Base-by-base conservation (phyloP, 1,140 invertebrate species). In the Aricia agestis region DNA sequence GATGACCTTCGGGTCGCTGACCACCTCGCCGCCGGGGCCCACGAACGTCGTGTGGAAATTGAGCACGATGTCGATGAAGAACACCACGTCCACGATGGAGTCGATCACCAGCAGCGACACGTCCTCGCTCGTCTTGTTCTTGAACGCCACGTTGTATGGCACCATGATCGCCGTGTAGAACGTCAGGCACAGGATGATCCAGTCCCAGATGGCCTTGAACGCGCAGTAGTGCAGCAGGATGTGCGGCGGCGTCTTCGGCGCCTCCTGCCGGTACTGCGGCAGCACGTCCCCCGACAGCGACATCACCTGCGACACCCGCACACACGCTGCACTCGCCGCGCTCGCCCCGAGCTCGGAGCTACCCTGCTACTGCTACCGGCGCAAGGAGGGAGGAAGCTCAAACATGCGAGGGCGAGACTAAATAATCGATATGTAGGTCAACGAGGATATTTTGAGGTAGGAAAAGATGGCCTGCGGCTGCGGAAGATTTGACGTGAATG, bases 151-250 rank as follows among this genome's bases (percentile, higher is more conserved):
- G 93, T 99, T 99, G 94, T 99, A 99, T 72, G 99, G 99, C 80
- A 99, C 99, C 97, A 99, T 99, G 91, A 99, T 99, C 87, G 99
- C 98, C 72, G 99, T 99, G 94, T 99, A 99, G 94, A 99, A 99
- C 76, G 99, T 99, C 82, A 99, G 95, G 93, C 98, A 98, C 72
- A 99, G 95, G 90, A 99, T 99, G 86, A 99, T 97, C 99, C 99
- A 99, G 93, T 99, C 99, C 98, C 99, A 99, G 84, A 98, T 98
- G 75, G 98, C 98, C 93, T 98, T 98, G 94, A 99, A 99, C 81
- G 98, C 98, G 94, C 98, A 99, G 93, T 99, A 99, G 93, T 99
- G 98, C 79, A 99, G 94, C 74, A 99, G 94, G 90, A 99, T 99
- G 92, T 99, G 98, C 74, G 98, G 98, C 73, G 98, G 98, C 57